Percentiles rank a stretch among this genome's conserved stretches.
Evolutionary conservation across 2,113 vertebrate genomes (phyloP).

Genomic region (Talpa occidentalis): DNA sequence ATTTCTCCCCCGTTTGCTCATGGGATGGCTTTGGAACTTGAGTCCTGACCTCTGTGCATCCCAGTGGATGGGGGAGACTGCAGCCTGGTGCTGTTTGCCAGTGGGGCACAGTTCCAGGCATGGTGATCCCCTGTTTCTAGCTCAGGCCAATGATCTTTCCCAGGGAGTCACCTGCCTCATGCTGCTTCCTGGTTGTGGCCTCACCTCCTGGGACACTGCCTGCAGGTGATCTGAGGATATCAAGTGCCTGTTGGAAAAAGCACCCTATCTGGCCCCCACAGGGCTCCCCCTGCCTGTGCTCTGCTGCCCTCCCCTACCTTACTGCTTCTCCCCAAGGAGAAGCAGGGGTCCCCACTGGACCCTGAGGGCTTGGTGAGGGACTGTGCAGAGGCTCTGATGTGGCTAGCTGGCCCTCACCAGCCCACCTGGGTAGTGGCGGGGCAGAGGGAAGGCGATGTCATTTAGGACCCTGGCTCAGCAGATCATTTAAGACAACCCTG

Average conservation of each 20-base stretch:
- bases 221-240: rapidly evolving
- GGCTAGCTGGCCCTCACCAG: neutral
- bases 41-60: neutral
- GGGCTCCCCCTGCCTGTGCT: neutral
- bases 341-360: neutral
- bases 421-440: neutral
- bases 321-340: neutral
- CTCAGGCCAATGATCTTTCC: neutral
- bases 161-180: rapidly evolving
- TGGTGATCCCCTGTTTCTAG: neutral
- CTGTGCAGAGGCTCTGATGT: neutral
- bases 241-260: neutral
- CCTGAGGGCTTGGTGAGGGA: rapidly evolving
- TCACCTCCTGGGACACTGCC: neutral
- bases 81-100: too few relatives aligned
- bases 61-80: neutral
- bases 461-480: too few relatives aligned
- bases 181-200: rapidly evolving
- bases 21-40: too few relatives aligned
- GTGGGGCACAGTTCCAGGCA: neutral
- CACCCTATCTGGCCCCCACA: rapidly evolving
- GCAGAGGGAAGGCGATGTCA: neutral
- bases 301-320: neutral
- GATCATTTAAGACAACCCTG: neutral
- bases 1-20: neutral